phyloP scores from a whole-genome alignment of 2,797 vertebrate species.

The Mastacembelus armatus region DNA sequence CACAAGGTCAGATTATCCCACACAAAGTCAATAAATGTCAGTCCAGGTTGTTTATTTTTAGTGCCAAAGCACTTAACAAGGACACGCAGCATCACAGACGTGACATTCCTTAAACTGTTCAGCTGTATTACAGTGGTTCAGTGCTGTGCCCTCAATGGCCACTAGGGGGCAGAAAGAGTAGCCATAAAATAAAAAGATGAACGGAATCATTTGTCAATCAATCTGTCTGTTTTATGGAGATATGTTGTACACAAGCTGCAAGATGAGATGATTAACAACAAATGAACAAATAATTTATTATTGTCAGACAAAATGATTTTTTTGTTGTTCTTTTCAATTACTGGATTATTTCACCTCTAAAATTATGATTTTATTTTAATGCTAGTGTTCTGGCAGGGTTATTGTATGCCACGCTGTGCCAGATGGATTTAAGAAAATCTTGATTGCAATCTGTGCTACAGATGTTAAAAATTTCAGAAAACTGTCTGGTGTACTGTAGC shows the following conservation, averaged over 20 bases:
- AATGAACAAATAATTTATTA: no score
- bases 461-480: not conserved
- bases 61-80: not conserved
- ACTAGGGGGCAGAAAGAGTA: constrained; percentile 4
- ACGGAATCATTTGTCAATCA: no score
- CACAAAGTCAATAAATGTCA: constrained; percentile 24
- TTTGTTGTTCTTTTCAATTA: no score
- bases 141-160: not conserved
- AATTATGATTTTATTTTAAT: not conserved
- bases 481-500: not conserved
- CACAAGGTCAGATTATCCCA: constrained; percentile 24
- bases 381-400: not conserved
- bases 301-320: no score
- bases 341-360: not conserved
- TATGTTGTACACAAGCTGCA: no score
- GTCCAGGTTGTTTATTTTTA: constrained; percentile 35
- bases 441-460: not conserved
- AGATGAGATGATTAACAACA: no score
- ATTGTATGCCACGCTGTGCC: not conserved
- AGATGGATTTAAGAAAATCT: not conserved
- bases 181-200: not conserved
- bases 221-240: no score
- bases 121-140: not conserved
- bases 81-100: not conserved
- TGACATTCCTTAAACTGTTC: not conserved